phyloP scores from a whole-genome alignment of 2,797 vertebrate species.

The Phataginus tetradactyla region DNA sequence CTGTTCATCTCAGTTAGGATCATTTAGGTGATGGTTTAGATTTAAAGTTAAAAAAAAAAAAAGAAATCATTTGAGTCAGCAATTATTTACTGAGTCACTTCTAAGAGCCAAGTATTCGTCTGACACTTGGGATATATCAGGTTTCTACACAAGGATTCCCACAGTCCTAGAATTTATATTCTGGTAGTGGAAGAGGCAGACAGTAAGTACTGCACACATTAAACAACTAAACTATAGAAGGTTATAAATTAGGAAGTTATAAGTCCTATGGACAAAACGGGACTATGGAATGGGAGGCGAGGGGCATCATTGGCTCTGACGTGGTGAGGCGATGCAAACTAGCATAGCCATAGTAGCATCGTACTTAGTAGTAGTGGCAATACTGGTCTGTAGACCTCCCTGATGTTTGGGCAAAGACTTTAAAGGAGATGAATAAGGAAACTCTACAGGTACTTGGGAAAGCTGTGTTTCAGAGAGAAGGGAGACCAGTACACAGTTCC shows the following conservation, averaged over 20 bases:
- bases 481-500: background rate
- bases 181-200: background rate
- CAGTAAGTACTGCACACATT: background rate
- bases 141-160: background rate
- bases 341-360: no score
- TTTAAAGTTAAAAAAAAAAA: background rate
- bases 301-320: background rate
- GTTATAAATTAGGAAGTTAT: background rate
- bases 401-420: background rate
- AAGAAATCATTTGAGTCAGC: background rate
- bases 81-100: background rate
- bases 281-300: background rate
- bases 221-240: background rate
- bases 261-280: background rate
- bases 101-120: background rate
- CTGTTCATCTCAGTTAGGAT: background rate
- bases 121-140: background rate
- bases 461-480: background rate
- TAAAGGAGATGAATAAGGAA: background rate
- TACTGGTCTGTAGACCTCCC: background rate
- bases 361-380: background rate
- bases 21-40: background rate
- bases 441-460: background rate
- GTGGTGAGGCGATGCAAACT: rapidly evolving
- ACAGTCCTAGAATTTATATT: background rate